Evolutionary conservation across 2,888 invertebrate species (phyloP).

Genomic region (Mesoligia furuncula): DNA sequence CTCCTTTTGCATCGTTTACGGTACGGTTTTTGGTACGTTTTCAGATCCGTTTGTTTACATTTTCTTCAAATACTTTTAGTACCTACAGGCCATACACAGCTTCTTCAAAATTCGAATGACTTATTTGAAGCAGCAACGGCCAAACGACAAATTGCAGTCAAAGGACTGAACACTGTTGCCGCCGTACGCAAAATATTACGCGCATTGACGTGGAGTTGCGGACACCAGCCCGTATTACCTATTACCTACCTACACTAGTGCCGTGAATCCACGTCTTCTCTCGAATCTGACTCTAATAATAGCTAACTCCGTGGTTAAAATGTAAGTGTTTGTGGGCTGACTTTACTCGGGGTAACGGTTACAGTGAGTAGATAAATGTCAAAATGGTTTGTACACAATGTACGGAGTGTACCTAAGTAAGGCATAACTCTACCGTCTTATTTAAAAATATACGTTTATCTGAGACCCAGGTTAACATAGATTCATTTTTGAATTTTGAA

Average conservation of each 20-base stretch:
- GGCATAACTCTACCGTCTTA: neutral
- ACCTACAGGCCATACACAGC: neutral
- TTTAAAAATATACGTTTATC: neutral
- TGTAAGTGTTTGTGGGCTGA: neutral
- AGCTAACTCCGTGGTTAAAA: neutral
- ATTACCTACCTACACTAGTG: too few species aligned
- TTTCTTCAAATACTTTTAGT: too few species aligned
- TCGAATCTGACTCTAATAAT: neutral
- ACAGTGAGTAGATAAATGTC: too few species aligned
- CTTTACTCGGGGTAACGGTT: too few species aligned
- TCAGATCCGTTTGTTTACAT: neutral
- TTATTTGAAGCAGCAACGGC: neutral
- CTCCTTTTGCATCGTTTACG: neutral
- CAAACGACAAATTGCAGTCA: neutral
- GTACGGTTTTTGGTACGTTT: neutral
- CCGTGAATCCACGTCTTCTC: neutral
- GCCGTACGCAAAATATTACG: too few species aligned
- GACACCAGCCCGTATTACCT: too few species aligned
- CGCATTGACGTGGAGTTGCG: too few species aligned
- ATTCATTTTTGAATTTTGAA: neutral
- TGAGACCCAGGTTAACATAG: neutral
- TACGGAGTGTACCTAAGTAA: neutral
- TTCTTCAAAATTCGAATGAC: neutral
- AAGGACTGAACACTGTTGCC: too few species aligned
- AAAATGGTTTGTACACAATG: too few species aligned